Evolutionary conservation across 2,113 vertebrate species (phyloP).

Genomic region (Tachuris rubrigastra): DNA sequence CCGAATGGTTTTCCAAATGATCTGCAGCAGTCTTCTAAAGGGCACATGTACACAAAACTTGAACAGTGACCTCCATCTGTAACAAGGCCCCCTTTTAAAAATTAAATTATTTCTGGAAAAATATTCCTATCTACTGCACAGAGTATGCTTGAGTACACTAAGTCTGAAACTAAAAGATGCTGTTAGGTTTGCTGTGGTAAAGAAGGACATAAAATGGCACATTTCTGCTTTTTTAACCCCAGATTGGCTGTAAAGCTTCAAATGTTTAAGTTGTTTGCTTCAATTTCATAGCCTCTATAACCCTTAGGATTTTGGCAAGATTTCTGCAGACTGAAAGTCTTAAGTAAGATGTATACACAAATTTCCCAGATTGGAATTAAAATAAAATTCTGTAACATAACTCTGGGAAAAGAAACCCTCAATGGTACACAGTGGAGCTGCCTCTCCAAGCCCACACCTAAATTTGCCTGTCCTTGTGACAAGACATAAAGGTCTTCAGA

Average conservation of each 20-base stretch:
- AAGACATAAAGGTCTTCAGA: background rate
- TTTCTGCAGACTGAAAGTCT: background rate
- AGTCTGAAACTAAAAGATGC: constrained; percentile 19
- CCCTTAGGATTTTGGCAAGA: background rate
- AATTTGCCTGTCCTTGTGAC: background rate
- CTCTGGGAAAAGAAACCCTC: background rate
- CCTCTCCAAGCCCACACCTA: background rate
- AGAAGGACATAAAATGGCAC: background rate
- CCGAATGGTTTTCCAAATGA: background rate
- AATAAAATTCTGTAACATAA: background rate
- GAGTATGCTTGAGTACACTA: background rate
- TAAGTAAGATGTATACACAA: background rate
- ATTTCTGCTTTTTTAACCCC: constrained; percentile 40
- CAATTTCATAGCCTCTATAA: constrained; percentile 43
- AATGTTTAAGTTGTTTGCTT: constrained; percentile 30
- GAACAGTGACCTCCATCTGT: background rate
- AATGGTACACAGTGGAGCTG: background rate
- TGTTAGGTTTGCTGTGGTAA: background rate
- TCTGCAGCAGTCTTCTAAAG: background rate
- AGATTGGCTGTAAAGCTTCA: constrained; percentile 58
- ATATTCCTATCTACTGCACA: background rate
- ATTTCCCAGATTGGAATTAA: background rate
- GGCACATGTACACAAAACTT: background rate
- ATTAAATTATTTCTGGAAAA: background rate
- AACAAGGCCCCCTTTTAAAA: background rate